Conservation (phyloP, 2,888 invertebrate genomes). For the Koerneria pararmatus region DNA sequence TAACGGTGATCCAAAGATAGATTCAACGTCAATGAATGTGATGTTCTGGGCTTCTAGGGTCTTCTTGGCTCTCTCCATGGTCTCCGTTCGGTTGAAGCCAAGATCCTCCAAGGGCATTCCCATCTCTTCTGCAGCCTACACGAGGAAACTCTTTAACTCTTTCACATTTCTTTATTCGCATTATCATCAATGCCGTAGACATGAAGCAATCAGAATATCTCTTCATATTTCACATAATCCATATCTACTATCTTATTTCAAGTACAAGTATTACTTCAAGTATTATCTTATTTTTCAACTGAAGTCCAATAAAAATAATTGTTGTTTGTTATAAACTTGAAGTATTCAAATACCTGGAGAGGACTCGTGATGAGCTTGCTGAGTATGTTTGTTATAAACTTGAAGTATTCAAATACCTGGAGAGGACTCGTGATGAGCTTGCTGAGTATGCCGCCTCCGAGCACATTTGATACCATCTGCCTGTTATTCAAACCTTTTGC, state of each 20-base stretch:
- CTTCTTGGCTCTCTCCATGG: constrained; percentile 1
- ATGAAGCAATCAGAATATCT: too few species aligned
- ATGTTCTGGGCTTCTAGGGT: constrained; percentile 13
- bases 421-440: constrained; percentile 41
- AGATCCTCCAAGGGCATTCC: constrained; percentile 34
- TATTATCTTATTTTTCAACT: background rate
- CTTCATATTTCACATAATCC: too few species aligned
- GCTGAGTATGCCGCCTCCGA: constrained; percentile 44
- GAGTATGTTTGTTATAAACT: too few species aligned
- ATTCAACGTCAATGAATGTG: constrained; percentile 7
- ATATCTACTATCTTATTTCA: too few species aligned
- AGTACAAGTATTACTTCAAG: too few species aligned
- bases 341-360: constrained; percentile 19
- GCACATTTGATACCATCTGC: constrained; percentile 40
- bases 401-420: constrained; percentile 10
- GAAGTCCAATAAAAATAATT: background rate
- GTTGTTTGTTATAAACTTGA: too few species aligned
- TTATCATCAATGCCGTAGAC: too few species aligned
- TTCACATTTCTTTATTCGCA: too few species aligned
- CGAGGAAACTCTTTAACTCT: too few species aligned
- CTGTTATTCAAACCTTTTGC: constrained; percentile 30
- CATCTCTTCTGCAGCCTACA: constrained; percentile 39
- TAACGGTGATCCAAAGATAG: constrained; percentile 11
- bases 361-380: constrained; percentile 44
- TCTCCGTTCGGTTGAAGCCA: constrained; percentile 36